Evolutionary conservation across 37 sponge, comb jelly and placozoan genomes (phyloP), one percentile per base, ranked within the genome.

Genomic region (Agelas oroides): DNA sequence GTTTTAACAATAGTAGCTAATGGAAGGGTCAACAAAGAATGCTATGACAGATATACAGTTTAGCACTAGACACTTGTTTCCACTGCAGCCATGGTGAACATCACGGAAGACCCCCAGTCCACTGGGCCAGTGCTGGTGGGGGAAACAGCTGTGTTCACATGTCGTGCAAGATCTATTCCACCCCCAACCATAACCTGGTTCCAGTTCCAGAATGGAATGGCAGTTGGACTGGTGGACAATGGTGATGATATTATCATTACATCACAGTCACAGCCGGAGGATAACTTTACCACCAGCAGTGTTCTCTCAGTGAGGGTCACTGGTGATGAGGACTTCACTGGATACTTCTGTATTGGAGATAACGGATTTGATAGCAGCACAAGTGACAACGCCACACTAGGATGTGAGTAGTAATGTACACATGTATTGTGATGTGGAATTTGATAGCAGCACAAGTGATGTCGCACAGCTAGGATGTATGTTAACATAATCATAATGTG

Each of bases 161-260:
- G 83, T 52, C 23, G 52, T 16, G 83, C 73, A 18, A n/a, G 21
- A 2, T 40, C 59, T 25, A 70, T 16, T 13, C 83, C 83, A 27
- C 27, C 18, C 16, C 83, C 83, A 32, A 19, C 39, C 73, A 72
- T 82, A 62, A 71, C 73, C 64, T 82, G 83, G 83, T 61, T 61
- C 27, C n/a, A 13, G 27, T 5, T 61, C 12, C 53, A 60, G 71
- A 58, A 40, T 40, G 32, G 23, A 5, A 18, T 32, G 69, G 25
- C n/a, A n/a, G n/a, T n/a, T n/a, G n/a, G n/a, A n/a, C n/a, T 72
- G 17, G 2, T 25, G 37, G 52, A 61, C 46, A 53, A 82, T 40
- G 28, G 23, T 24, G 62, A 11, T 13, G 36, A 24, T 21, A 57
- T 80, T 37, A 54, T 8, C 16, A 71, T 82, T 30, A 35, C 53